Base-by-base conservation (phyloP, 2,888 invertebrate genomes). In the Sinodicranocentrus sp. region DNA sequence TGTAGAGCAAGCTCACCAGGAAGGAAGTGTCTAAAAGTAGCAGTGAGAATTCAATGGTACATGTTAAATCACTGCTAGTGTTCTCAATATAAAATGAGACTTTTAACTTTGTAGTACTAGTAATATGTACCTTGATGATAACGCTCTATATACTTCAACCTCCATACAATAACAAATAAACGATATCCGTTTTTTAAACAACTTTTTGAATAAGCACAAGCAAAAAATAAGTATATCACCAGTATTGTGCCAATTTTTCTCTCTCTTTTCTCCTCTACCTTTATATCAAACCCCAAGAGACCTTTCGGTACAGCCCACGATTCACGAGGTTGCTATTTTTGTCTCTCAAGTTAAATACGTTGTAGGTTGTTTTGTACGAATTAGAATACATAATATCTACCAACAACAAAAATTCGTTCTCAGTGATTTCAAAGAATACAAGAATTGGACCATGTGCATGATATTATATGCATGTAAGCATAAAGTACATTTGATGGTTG, bases 241-340 rank as follows among this genome's bases (percentile, higher is more conserved):
- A 39, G 65, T 65, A 79, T 80, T 65, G 72, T 80, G 79, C 79
- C 79, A 80, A 80, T 21, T 71, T 70, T 77, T 71, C 52, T 8
- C 63, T 13, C 25, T 57, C 23, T 10, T 67, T 25, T 71, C n/a
- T 48, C 48, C 3, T n/a, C n/a, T 33, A 33, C 10, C 33, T 10
- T 3, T 33, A 33, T 10, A 33, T 33, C 3, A 6, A 33, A 33
- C 15, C 48, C 48, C 48, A n/a, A n/a, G n/a, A n/a, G n/a, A n/a
- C n/a, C n/a, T n/a, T n/a, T n/a, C n/a, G n/a, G 52, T 52, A 52
- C 19, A 26, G 10, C 3, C 33, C 28, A 39, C 43, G 5, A 57
- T 57, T 43, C 65, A 65, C 65, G 65, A 65, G 43, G 68, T 48
- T n/a, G 68, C 68, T 68, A 68, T 68, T 68, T 68, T 68, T 68